Evolutionary conservation across 30 jellyfish, hydroid and myxozoan genomes (phyloP).

Genomic region (Clytia hemisphaerica): DNA sequence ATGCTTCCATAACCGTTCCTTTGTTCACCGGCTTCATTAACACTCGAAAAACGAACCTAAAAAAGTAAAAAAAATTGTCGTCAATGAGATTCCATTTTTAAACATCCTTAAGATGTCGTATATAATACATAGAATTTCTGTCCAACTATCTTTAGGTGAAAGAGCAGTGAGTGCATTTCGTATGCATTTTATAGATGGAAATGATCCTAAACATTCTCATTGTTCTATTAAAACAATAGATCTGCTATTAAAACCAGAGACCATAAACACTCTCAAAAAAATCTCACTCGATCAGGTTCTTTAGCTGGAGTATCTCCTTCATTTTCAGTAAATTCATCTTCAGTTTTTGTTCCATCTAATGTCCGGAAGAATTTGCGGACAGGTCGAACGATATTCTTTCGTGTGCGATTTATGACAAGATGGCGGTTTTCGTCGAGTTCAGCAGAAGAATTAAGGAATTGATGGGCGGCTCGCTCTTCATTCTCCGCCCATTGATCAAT

Average conservation of each 20-base stretch:
- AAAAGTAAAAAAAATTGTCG: too few species aligned
- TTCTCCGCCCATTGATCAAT: conserved; percentile 91
- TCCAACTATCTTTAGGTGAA: too few species aligned
- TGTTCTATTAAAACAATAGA: background rate
- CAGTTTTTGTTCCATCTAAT: conserved; percentile 46
- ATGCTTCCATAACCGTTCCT: too few species aligned
- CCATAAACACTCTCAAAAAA: background rate
- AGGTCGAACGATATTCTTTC: conserved; percentile 81
- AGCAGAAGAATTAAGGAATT: conserved; percentile 59
- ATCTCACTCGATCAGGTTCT: conserved; percentile 29
- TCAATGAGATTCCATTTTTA: too few species aligned
- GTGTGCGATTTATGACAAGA: conserved; percentile 60
- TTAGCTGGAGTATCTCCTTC: conserved; percentile 29
- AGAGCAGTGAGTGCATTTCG: too few species aligned
- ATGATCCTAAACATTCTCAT: background rate
- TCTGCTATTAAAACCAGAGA: background rate
- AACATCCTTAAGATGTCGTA: too few species aligned
- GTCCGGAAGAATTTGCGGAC: conserved; percentile 80
- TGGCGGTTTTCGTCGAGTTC: conserved; percentile 78
- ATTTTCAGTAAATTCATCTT: conserved; percentile 37
- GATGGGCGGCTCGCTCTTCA: conserved; percentile 85
- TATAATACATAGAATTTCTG: too few species aligned
- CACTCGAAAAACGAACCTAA: conserved; percentile 33
- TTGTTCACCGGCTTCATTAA: conserved; percentile 21
- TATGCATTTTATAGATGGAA: too few species aligned